Base-by-base conservation (phyloP, 2,113 vertebrate genomes). In the Aplodontia rufa region DNA sequence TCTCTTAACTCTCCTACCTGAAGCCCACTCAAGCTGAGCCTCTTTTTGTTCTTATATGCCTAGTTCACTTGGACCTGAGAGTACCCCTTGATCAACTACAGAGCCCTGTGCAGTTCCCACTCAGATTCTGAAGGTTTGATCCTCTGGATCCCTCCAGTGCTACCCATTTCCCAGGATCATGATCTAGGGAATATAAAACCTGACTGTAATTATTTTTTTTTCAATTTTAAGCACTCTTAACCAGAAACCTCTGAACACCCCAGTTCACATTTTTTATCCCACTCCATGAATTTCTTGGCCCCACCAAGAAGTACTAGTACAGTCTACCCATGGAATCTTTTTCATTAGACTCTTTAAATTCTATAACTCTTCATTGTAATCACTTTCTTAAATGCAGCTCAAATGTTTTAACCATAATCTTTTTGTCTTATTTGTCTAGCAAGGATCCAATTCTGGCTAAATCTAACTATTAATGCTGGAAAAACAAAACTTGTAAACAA, bases 321-420 rank as follows among this genome's bases (percentile, higher is more conserved):
- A 26, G 4, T 42, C 6, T 89, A 40, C 1, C 22, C 20, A 82
- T 16, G 42, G 4, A 92, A 11, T 58, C n/a, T 75, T 2, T 80
- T 74, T 86, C n/a, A 17, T 64, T 94, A 68, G 12, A n/a, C n/a
- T n/a, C n/a, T 62, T 94, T 96, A 86, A 66, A 71, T 45, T 78
- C 4, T 3, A 1, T 58, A 60, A 51, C 5, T 69, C 28, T 78
- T 60, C 10, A 81, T 89, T 62, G 42, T 32, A 76, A 68, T 60
- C 8, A 8, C 12, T 16, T 37, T 87, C 8, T 69, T 58, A 2
- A 7, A 42, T 37, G 49, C 19, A 80, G 6, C 5, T 53, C 3
- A 35, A 75, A 71, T 85, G 42, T 91, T n/a, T 76, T 66, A 42
- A 19, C 5, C 10, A 32, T 81, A 42, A 51, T 3, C 3, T 19